Conservation (phyloP, 2,113 vertebrate genomes). For the Lathamus discolor region DNA sequence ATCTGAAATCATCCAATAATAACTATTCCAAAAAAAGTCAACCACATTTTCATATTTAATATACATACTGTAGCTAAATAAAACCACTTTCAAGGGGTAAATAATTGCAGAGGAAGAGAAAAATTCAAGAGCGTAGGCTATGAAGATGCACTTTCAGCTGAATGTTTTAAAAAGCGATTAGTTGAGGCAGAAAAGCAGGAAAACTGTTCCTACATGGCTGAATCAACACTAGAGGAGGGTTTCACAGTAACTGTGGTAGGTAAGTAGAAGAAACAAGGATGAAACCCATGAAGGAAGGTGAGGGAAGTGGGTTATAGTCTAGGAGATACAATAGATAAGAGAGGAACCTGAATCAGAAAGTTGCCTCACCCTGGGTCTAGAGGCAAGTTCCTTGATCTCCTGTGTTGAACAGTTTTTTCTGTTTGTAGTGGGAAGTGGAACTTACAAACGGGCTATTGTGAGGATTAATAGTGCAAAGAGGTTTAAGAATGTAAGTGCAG, state of each 20-base stretch:
- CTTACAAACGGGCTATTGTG: background rate
- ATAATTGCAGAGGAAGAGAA: conserved; percentile 68
- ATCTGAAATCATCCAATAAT: conserved; percentile 61
- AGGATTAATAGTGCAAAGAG: background rate
- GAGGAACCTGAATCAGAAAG: background rate
- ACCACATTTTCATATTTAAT: conserved; percentile 58
- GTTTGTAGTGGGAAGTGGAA: background rate
- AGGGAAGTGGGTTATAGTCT: background rate
- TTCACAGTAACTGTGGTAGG: background rate
- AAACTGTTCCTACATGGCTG: conserved; percentile 17
- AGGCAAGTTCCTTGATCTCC: background rate
- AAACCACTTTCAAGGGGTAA: conserved; percentile 58
- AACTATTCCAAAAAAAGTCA: conserved; percentile 60
- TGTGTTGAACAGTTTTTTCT: background rate
- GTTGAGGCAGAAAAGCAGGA: conserved; percentile 31
- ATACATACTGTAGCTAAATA: conserved; percentile 64
- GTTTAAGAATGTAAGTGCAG: background rate
- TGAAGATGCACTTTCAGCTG: conserved; percentile 65
- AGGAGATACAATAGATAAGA: background rate
- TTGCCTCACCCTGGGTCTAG: background rate
- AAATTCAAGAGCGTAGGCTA: conserved; percentile 63
- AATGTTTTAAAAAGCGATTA: conserved; percentile 41
- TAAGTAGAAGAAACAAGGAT: background rate
- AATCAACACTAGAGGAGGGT: background rate
- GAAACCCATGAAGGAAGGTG: background rate